phyloP scores from a whole-genome alignment of 2,888 invertebrate genomes.

The Tenthredo mesomela region DNA sequence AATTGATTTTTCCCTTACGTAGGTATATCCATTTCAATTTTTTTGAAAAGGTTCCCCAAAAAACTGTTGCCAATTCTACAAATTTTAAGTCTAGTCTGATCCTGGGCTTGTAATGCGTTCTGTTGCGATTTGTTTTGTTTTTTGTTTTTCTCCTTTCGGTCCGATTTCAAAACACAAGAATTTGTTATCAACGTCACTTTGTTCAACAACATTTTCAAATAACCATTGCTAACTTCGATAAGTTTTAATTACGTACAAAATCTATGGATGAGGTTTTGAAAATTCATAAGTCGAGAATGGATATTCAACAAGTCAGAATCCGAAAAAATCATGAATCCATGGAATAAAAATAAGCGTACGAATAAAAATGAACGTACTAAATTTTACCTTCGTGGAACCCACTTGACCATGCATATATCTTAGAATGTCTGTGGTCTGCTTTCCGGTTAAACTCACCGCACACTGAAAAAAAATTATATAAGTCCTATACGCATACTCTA shows the following conservation, averaged over 20 bases:
- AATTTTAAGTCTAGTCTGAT: too few relatives aligned
- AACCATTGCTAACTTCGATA: too few relatives aligned
- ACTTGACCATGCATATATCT: neutral
- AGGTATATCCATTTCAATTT: too few relatives aligned
- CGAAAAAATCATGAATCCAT: neutral
- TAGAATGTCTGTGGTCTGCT: neutral
- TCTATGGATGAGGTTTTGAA: neutral
- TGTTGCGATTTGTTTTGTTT: neutral
- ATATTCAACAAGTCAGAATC: neutral
- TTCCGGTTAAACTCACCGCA: neutral
- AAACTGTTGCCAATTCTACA: too few relatives aligned
- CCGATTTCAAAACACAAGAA: neutral
- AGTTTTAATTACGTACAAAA: neutral
- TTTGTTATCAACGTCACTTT: neutral
- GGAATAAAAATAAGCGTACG: too few relatives aligned
- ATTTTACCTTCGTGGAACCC: neutral
- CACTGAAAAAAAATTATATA: too few relatives aligned
- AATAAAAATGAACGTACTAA: neutral
- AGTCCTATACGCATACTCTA: too few relatives aligned
- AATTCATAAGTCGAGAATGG: neutral
- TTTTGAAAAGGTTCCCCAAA: too few relatives aligned
- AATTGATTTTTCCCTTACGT: too few relatives aligned
- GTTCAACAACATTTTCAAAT: neutral
- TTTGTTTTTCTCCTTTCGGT: neutral
- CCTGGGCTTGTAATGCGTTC: too few relatives aligned